Conservation (phyloP, 1,140 invertebrate species). For the Mylabris phalerata region DNA sequence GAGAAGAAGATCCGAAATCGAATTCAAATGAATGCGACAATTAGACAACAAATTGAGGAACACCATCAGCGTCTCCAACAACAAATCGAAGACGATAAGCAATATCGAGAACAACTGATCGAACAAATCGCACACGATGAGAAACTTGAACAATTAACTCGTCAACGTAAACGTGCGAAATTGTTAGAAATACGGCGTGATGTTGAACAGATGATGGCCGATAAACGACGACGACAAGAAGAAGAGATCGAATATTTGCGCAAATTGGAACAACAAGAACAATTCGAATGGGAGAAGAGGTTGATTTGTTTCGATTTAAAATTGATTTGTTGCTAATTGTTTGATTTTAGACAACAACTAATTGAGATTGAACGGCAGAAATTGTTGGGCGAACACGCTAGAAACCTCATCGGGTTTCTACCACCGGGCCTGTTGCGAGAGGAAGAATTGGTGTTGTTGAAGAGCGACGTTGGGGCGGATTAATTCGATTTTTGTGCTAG, state of each 20-base stretch:
- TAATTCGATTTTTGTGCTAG: not conserved
- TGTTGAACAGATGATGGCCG: conserved; percentile 35
- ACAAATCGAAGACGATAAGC: conserved; percentile 31
- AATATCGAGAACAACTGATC: conserved; percentile 36
- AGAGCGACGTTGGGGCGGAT: conserved; percentile 20
- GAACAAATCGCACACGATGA: conserved; percentile 36
- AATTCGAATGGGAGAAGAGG: conserved; percentile 35
- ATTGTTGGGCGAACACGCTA: conserved; percentile 42
- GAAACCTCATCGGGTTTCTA: conserved; percentile 41
- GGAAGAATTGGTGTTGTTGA: conserved; percentile 41
- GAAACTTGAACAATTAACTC: conserved; percentile 36
- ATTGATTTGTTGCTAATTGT: conserved; percentile 2
- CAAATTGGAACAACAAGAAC: conserved; percentile 32
- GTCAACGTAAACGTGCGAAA: conserved; percentile 34
- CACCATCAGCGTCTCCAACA: conserved; percentile 24
- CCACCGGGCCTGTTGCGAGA: conserved; percentile 39
- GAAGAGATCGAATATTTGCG: conserved; percentile 35
- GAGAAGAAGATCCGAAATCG: conserved; percentile 31
- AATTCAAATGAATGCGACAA: conserved; percentile 25
- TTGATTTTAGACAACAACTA: conserved; percentile 34
- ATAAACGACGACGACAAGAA: conserved; percentile 31
- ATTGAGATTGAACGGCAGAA: conserved; percentile 43
- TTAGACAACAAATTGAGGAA: conserved; percentile 31
- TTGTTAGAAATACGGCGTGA: conserved; percentile 36
- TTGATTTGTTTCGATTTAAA: conserved; percentile 9